Percentiles rank a stretch among this genome's conserved stretches.
These are phyloP conservation scores for Hyppa rectilinea DNA, from an alignment of 2,888 invertebrate species.

Conservation along the genomic window DNA sequence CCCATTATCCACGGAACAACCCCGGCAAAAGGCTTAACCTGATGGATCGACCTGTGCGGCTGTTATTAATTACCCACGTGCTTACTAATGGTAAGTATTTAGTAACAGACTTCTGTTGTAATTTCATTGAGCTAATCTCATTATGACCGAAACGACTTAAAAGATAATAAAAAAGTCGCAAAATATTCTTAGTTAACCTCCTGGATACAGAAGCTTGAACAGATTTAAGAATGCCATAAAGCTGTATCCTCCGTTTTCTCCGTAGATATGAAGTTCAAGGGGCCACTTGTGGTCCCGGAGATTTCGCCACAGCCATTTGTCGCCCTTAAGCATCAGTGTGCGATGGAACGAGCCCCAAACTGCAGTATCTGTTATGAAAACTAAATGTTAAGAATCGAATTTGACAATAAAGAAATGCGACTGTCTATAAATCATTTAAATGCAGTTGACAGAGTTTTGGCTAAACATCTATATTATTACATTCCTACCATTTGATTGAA, in stretches of 20 bases:
- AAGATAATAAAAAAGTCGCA: not conserved
- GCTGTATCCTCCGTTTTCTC: slow-evolving; percentile 73
- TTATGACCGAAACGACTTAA: not conserved
- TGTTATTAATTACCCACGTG: no score
- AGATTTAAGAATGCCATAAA: slow-evolving; percentile 83
- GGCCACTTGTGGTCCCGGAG: slow-evolving; percentile 81
- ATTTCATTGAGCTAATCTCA: not conserved
- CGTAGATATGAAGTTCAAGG: slow-evolving; percentile 79
- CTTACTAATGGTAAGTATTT: not conserved
- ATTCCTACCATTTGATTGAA: not conserved
- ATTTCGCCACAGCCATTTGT: slow-evolving; percentile 72
- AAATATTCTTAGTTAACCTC: slow-evolving; percentile 73
- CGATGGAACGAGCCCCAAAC: slow-evolving; percentile 86
- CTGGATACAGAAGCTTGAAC: slow-evolving; percentile 82
- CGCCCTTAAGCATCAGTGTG: slow-evolving; percentile 75
- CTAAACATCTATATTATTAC: not conserved
- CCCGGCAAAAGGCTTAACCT: no score
- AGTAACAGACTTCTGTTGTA: not conserved
- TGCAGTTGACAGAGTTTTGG: not conserved
- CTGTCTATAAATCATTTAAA: not conserved
- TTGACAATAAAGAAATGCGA: not conserved
- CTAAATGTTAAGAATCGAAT: not conserved
- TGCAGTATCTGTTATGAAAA: slow-evolving; percentile 70
- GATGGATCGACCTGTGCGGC: no score
- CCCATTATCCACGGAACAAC: no score